phyloP scores from a whole-genome alignment of 2,888 invertebrate genomes.

The Melanargia galathea region DNA sequence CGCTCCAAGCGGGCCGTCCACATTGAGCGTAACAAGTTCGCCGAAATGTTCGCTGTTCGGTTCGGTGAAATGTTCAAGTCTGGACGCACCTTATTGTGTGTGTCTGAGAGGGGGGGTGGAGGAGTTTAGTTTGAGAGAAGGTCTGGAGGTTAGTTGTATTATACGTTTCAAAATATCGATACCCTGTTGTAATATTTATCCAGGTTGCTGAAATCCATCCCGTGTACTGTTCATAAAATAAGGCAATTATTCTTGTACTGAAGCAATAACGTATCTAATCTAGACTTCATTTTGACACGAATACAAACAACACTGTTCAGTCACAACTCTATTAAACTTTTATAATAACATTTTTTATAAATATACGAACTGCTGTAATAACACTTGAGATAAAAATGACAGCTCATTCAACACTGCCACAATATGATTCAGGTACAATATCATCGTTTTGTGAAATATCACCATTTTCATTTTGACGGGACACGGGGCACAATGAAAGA shows the following conservation, averaged over 20 bases:
- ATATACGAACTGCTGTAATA: conserved; percentile 6
- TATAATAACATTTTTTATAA: neutral
- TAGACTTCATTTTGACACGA: neutral
- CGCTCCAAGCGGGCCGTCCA: no score
- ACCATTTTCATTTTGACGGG: conserved; percentile 15
- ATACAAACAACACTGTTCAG: neutral
- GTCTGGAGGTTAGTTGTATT: no score
- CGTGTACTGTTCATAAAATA: neutral
- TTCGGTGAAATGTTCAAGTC: no score
- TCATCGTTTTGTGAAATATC: conserved; percentile 13
- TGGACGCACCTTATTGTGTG: no score
- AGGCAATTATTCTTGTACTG: neutral
- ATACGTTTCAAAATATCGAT: neutral
- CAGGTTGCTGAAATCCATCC: neutral
- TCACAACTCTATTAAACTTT: neutral
- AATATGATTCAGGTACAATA: conserved; percentile 11
- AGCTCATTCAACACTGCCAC: conserved; percentile 13
- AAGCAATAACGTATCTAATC: neutral
- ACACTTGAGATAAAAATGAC: conserved; percentile 7
- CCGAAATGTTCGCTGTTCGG: no score
- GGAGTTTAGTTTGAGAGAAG: no score
- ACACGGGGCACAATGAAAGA: conserved; percentile 8
- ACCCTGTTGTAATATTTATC: neutral
- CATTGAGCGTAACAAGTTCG: no score
- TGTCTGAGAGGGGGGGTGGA: no score